Percentiles rank a stretch among this genome's conserved stretches.
Conservation (phyloP, 92 coral and sea anemone genomes). For the Epizoanthus fatuus region DNA sequence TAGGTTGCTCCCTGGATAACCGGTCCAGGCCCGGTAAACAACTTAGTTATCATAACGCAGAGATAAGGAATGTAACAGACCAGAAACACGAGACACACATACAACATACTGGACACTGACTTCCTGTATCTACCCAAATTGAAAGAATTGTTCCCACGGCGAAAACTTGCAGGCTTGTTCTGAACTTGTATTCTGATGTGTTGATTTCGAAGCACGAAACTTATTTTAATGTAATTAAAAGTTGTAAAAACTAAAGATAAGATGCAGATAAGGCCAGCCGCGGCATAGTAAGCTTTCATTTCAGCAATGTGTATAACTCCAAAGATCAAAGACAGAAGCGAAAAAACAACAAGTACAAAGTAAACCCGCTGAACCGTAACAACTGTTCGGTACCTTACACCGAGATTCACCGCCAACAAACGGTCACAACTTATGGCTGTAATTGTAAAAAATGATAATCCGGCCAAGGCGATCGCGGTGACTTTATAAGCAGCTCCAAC, state of each 20-base stretch:
- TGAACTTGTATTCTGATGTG: neutral
- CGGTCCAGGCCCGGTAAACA: conserved; percentile 18
- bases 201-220: conserved; percentile 2
- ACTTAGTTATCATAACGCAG: conserved; percentile 26
- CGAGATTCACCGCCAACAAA: conserved; percentile 17
- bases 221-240: conserved; percentile 26
- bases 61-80: conserved; percentile 31
- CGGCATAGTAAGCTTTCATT: conserved; percentile 35
- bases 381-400: conserved; percentile 8
- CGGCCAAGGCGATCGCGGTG: conserved; percentile 11
- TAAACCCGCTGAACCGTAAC: conserved; percentile 10
- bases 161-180: neutral
- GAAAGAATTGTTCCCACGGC: neutral
- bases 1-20: conserved; percentile 40
- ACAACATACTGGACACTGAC: conserved; percentile 26
- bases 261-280: conserved; percentile 5
- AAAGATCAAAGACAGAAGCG: conserved; percentile 13
- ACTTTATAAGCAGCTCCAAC: conserved; percentile 35
- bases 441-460: conserved; percentile 25
- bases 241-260: conserved; percentile 22
- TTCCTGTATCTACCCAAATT: conserved; percentile 23
- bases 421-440: conserved; percentile 35
- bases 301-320: conserved; percentile 17
- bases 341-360: conserved; percentile 1
- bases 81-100: conserved; percentile 20